These are phyloP conservation scores for Myopa tessellatipennis DNA, from an alignment of 2,888 invertebrate species.

Conservation along the genomic window DNA sequence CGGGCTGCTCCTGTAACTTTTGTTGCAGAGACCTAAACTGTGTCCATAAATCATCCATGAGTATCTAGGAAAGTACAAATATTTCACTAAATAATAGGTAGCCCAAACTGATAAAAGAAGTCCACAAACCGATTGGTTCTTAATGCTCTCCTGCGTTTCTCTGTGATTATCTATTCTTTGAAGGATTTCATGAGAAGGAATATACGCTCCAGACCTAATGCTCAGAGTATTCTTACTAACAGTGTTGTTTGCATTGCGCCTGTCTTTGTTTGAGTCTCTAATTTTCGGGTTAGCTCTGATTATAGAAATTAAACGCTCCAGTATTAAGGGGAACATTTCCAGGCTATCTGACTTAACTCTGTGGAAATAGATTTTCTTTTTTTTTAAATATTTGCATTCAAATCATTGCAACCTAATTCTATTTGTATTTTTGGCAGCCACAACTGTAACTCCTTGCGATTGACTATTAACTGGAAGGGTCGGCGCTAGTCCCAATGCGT, in stretches of 20 bases:
- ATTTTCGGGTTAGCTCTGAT: slow-evolving; percentile 48
- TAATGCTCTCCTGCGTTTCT: slow-evolving; percentile 63
- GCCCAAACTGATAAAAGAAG: neutral
- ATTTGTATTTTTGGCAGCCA: slow-evolving; percentile 67
- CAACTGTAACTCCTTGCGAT: slow-evolving; percentile 62
- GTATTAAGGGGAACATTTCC: slow-evolving; percentile 62
- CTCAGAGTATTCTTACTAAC: slow-evolving; percentile 54
- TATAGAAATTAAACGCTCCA: slow-evolving; percentile 60
- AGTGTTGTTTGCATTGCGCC: slow-evolving; percentile 33
- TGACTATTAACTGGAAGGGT: slow-evolving; percentile 58
- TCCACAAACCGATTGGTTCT: slow-evolving; percentile 59
- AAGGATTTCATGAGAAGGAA: slow-evolving; percentile 62
- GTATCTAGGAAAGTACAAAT: neutral
- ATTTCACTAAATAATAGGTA: neutral
- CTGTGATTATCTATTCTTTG: slow-evolving; percentile 62
- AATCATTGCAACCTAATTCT: slow-evolving; percentile 56
- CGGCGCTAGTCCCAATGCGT: slow-evolving; percentile 61
- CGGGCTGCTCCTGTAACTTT: slow-evolving; percentile 63
- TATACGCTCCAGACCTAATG: slow-evolving; percentile 56
- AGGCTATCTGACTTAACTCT: slow-evolving; percentile 66
- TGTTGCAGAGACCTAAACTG: slow-evolving; percentile 66
- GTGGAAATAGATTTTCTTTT: slow-evolving; percentile 1
- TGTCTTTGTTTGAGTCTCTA: slow-evolving; percentile 38
- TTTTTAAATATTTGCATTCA: neutral
- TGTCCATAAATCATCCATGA: slow-evolving; percentile 64